phyloP scores from a whole-genome alignment of 2,113 vertebrate species.

The Opisthocomus hoazin region DNA sequence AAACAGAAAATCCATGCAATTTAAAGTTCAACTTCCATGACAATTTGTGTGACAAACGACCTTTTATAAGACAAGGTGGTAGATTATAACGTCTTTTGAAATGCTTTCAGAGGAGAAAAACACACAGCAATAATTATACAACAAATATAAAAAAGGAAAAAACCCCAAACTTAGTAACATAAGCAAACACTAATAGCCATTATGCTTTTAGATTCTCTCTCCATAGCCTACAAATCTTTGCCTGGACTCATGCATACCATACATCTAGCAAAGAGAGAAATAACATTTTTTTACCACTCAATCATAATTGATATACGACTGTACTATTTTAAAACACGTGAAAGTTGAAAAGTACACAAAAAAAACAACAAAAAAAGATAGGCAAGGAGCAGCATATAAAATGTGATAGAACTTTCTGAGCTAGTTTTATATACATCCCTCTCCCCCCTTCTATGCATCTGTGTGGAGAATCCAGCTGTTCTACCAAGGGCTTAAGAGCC shows the following conservation, averaged over 20 bases:
- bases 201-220: slow-evolving; percentile 31
- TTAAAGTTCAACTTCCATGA: slow-evolving; percentile 7
- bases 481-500: neutral
- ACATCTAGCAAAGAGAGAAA: neutral
- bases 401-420: neutral
- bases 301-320: slow-evolving; percentile 41
- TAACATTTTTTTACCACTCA: slow-evolving; percentile 25
- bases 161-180: slow-evolving; percentile 12
- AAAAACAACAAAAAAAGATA: neutral
- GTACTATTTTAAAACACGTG: neutral
- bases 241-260: neutral
- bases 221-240: slow-evolving; percentile 24
- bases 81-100: neutral
- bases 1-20: neutral
- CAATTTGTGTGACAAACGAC: slow-evolving; percentile 24
- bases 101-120: slow-evolving; percentile 1
- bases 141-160: slow-evolving; percentile 2
- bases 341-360: neutral
- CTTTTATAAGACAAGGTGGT: neutral
- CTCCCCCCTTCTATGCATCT: neutral
- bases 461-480: neutral
- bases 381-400: neutral
- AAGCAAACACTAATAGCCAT: neutral
- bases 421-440: neutral
- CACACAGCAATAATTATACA: neutral